A percentile compares a stretch with the other conserved stretches of the same genome.
phyloP scores from a whole-genome alignment of 1,140 invertebrate genomes.

The Drosophila nigrodunni region DNA sequence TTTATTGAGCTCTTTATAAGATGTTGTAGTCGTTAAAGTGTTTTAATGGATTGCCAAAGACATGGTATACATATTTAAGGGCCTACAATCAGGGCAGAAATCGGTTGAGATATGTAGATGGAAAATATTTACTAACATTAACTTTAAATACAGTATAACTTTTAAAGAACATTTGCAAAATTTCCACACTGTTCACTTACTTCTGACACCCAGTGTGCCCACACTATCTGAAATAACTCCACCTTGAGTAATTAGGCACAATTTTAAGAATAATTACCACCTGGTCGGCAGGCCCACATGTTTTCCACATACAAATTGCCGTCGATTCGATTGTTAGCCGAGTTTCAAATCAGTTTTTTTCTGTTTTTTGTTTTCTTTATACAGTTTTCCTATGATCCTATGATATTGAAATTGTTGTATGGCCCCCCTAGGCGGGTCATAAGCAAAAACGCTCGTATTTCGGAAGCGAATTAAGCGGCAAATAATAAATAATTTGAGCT shows the following conservation, averaged over 20 bases:
- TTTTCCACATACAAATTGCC: constrained; percentile 42
- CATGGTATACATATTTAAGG: too few relatives aligned
- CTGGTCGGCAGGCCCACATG: constrained; percentile 58
- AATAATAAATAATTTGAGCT: constrained; percentile 81
- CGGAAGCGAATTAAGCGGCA: constrained; percentile 76
- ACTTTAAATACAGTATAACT: too few relatives aligned
- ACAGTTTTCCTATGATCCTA: neutral
- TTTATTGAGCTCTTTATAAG: neutral
- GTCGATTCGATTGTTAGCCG: constrained; percentile 9
- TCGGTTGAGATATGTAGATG: too few relatives aligned
- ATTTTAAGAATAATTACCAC: constrained; percentile 77
- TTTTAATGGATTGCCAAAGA: too few relatives aligned
- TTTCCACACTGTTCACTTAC: neutral
- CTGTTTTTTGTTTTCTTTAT: neutral
- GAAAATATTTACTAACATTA: too few relatives aligned
- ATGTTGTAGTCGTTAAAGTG: too few relatives aligned
- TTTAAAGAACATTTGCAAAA: neutral
- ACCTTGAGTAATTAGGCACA: constrained; percentile 74
- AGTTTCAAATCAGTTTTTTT: neutral
- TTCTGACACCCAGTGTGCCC: constrained; percentile 14
- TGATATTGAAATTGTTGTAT: constrained; percentile 10
- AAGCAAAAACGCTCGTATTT: constrained; percentile 65
- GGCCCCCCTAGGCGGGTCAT: constrained; percentile 29
- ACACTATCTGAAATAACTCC: constrained; percentile 31
- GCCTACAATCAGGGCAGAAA: too few relatives aligned